These are phyloP conservation scores for Myotis daubentonii DNA, from an alignment of 2,797 vertebrate genomes.

Conservation along the genomic window DNA sequence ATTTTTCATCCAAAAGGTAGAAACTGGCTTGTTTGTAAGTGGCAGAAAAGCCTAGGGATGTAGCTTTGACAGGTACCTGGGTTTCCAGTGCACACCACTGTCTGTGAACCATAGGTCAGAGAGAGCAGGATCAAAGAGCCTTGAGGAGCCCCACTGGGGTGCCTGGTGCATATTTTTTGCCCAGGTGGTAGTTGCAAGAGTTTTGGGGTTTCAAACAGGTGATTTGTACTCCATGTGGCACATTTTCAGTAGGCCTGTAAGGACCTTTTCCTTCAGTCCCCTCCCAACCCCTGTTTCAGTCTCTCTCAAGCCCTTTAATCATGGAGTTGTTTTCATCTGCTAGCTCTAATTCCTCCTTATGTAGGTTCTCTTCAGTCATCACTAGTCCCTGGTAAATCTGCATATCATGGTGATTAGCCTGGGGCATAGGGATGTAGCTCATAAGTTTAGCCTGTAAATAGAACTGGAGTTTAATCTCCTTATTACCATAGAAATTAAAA, in stretches of 20 bases:
- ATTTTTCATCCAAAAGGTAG: constrained; percentile 49
- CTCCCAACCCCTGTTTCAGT: constrained; percentile 1
- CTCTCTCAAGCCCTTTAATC: constrained; percentile 58
- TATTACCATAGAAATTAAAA: constrained; percentile 81
- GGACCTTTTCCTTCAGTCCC: background rate
- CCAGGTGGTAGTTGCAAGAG: background rate
- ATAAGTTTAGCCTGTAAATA: constrained; percentile 66
- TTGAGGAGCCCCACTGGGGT: background rate
- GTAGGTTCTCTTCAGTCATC: constrained; percentile 35
- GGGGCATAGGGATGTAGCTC: constrained; percentile 45
- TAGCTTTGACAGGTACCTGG: background rate
- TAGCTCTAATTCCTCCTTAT: constrained; percentile 54
- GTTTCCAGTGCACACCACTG: background rate
- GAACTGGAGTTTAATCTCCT: constrained; percentile 72
- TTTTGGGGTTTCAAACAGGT: background rate
- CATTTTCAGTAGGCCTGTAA: constrained; percentile 38
- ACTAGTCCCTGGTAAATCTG: constrained; percentile 58
- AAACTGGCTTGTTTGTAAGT: background rate
- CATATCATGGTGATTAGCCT: constrained; percentile 70
- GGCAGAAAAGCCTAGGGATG: background rate
- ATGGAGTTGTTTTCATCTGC: constrained; percentile 62
- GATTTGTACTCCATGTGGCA: background rate
- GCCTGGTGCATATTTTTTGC: background rate
- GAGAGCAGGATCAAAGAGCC: background rate
- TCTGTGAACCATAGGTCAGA: background rate